Evolutionary conservation across 2,797 vertebrate genomes (phyloP).

Genomic region (Corythornis leucogaster): DNA sequence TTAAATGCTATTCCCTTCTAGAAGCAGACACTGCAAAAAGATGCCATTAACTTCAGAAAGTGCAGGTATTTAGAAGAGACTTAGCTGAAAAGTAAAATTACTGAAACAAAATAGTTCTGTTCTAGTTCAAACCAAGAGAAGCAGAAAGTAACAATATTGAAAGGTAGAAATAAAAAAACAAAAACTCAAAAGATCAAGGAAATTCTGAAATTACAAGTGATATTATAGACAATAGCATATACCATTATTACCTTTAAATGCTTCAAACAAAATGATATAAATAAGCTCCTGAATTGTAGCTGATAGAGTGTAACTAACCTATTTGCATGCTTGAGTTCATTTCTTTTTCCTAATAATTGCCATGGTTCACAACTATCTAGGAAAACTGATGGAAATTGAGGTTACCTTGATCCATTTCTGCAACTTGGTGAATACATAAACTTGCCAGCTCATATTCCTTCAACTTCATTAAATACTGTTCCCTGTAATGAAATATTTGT

Average conservation of each 20-base stretch:
- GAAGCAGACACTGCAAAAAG: neutral
- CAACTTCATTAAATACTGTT: conserved; percentile 80
- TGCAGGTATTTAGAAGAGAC: neutral
- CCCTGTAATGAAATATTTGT: conserved; percentile 73
- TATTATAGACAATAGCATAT: neutral
- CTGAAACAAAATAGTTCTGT: neutral
- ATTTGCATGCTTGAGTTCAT: neutral
- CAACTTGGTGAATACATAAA: conserved; percentile 79
- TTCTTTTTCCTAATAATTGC: neutral
- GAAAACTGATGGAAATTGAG: neutral
- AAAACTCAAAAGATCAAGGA: neutral
- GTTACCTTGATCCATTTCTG: conserved; percentile 80
- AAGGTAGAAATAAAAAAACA: neutral
- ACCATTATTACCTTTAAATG: neutral
- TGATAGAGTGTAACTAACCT: neutral
- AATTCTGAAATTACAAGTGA: neutral
- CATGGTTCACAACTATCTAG: neutral
- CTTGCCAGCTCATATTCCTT: conserved; percentile 77
- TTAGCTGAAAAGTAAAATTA: neutral
- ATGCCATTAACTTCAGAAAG: neutral
- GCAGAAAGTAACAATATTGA: neutral
- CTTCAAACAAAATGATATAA: neutral
- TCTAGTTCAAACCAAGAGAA: neutral
- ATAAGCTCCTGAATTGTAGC: neutral
- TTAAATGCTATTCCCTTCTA: neutral